A percentile compares a stretch with the other conserved stretches of the same genome.
phyloP scores from a whole-genome alignment of 92 coral and sea anemone species.

The Anthopleura xanthogrammica region DNA sequence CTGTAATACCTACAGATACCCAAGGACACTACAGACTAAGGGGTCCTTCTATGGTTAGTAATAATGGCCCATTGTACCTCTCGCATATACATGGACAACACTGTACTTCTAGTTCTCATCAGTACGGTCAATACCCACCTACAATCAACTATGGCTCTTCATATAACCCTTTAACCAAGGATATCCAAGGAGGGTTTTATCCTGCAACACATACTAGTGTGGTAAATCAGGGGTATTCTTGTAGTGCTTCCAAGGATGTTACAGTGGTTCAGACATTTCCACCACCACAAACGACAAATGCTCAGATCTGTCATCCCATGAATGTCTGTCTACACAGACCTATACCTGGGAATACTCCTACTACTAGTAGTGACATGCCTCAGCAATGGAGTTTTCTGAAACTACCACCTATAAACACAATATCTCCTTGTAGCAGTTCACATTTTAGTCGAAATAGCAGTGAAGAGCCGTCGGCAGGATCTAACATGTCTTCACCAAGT shows the following conservation, averaged over 20 bases:
- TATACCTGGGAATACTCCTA: conserved; percentile 22
- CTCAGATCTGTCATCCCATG: conserved; percentile 14
- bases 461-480: conserved; percentile 40
- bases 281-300: not conserved
- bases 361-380: conserved; percentile 57
- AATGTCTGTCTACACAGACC: conserved; percentile 33
- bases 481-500: conserved; percentile 36
- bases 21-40: conserved; percentile 36
- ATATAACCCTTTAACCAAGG: conserved; percentile 8
- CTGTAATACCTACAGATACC: conserved; percentile 32
- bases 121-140: conserved; percentile 13
- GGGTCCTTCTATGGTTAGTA: conserved; percentile 58
- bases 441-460: conserved; percentile 47
- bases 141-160: not conserved
- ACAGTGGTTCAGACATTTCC: not conserved
- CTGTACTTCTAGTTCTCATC: conserved; percentile 6
- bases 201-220: conserved; percentile 4
- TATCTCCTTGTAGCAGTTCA: conserved; percentile 66
- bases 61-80: conserved; percentile 58
- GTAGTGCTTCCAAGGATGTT: conserved; percentile 9
- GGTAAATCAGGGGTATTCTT: conserved; percentile 1
- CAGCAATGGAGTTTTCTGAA: conserved; percentile 75
- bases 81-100: conserved; percentile 64
- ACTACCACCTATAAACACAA: conserved; percentile 71
- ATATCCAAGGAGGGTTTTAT: not conserved